Base-by-base conservation (phyloP, 2,888 invertebrate genomes). In the Aspidiotus destructor region DNA sequence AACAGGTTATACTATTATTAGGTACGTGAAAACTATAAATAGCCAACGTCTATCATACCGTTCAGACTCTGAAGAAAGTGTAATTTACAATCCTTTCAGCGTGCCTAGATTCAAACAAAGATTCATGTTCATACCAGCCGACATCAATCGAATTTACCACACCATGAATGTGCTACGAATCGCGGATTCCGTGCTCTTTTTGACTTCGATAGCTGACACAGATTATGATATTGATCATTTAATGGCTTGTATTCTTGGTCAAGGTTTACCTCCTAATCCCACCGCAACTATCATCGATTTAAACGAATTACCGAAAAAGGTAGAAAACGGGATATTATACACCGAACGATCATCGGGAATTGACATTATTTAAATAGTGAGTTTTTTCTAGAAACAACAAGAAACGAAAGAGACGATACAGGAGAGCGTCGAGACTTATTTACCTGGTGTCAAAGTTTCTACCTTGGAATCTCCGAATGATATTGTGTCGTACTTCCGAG, bases 101-200 rank as follows among this genome's bases (percentile, higher is more conserved):
- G 76, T 91, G 72, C 88, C 90, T 11, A 83, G 90, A 72, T 91
- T 94, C 76, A 92, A 95, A 76, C 91, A 94, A 76, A 82, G 90
- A n/a, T 91, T 89, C 76, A 85, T 90, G 0, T 86, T 96, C 74
- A 79, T 92, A 52, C 80, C 84, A 9, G 90, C 93, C 13, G 84
- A 86, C 71, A 77, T 83, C 16, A 86, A 86, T 16, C 86, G 90
- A 77, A 83, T 92, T 55, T 84, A 88, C 76, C 84, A 84, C 40
- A 79, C 86, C 7, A 78, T 94, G 68, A 94, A 94, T 80, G 82
- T 86, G n/a, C 79, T 89, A 1, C 94, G 93, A 82, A 85, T 93
- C 8, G 87, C 92, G 40, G 94, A 95, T 76, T 89, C 89, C 1
- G 83, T 91, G 2, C 75, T 97, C 6, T 85, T 92, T 76, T 77